These are phyloP conservation scores for Microdon myrmicae DNA, from an alignment of 2,888 invertebrate species.

Conservation along the genomic window DNA sequence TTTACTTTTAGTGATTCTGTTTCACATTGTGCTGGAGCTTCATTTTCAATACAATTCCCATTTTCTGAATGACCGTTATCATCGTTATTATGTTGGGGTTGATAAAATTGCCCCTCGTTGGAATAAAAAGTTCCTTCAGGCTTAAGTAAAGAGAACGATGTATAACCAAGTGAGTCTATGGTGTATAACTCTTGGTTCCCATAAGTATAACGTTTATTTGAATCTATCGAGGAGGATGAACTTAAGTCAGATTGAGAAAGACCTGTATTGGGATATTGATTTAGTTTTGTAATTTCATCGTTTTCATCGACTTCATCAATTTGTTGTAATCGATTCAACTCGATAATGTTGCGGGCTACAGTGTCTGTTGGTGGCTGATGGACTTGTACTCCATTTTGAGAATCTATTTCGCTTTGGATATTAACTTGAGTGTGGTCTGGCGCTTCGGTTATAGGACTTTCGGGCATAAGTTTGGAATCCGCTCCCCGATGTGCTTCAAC, in stretches of 20 bases:
- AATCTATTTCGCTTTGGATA: constrained; percentile 52
- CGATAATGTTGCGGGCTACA: constrained; percentile 54
- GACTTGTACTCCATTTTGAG: constrained; percentile 66
- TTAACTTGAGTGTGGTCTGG: constrained; percentile 63
- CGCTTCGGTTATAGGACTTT: constrained; percentile 56
- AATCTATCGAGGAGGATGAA: constrained; percentile 75
- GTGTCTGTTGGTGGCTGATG: constrained; percentile 63
- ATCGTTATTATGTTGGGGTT: constrained; percentile 53
- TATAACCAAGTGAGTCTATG: constrained; percentile 77
- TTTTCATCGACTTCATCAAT: constrained; percentile 61
- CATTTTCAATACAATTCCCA: constrained; percentile 50
- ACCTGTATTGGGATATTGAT: constrained; percentile 76
- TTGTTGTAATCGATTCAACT: constrained; percentile 58
- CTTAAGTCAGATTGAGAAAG: constrained; percentile 85
- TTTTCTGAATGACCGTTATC: constrained; percentile 57
- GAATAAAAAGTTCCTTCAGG: constrained; percentile 48
- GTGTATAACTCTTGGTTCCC: constrained; percentile 83
- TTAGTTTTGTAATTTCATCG: constrained; percentile 58
- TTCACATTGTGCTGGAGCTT: constrained; percentile 18
- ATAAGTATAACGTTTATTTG: constrained; percentile 81
- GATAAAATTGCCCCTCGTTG: constrained; percentile 44
- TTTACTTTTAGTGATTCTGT: too few relatives aligned
- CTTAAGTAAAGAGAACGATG: constrained; percentile 58
- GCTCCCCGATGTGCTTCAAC: constrained; percentile 73
- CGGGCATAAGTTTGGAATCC: constrained; percentile 65